phyloP scores from a whole-genome alignment of 2,797 vertebrate genomes.

The Sebastiscus tertius region DNA sequence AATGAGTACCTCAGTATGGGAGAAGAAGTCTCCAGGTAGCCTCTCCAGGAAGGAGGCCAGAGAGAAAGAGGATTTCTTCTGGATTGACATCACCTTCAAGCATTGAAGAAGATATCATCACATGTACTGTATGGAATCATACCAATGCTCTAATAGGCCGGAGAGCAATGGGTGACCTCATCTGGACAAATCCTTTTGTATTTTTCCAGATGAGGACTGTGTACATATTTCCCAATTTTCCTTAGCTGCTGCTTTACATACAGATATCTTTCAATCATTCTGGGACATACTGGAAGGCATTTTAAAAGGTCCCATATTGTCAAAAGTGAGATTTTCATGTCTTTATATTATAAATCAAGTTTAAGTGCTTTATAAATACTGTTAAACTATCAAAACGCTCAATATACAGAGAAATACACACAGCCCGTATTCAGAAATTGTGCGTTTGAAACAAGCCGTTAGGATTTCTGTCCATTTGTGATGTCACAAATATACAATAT shows the following conservation, averaged over 20 bases:
- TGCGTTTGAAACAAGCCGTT: no score
- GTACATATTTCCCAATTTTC: neutral
- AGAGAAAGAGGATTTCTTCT: constrained; percentile 94
- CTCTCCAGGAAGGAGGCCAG: constrained; percentile 95
- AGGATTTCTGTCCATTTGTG: no score
- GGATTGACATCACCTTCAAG: constrained; percentile 92
- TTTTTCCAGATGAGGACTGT: no score
- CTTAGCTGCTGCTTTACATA: neutral
- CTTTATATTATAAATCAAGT: no score
- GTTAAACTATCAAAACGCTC: no score
- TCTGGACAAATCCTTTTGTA: neutral
- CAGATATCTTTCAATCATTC: neutral
- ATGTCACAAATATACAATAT: no score
- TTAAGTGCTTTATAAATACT: no score
- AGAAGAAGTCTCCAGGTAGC: constrained; percentile 97
- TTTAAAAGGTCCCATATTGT: neutral
- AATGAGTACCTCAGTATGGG: constrained; percentile 91
- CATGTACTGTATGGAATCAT: neutral
- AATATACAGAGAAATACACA: no score
- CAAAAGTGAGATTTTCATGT: no score
- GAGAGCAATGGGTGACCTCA: neutral
- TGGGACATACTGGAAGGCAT: neutral
- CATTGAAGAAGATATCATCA: neutral
- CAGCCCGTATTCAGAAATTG: no score
- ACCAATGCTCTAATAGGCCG: neutral